Evolutionary conservation across 2,113 vertebrate species (phyloP).

Genomic region (Bos taurus): ARS-UCD2.0 NC_037337.1:19788501-19789000

Average conservation of each 20-base stretch:
- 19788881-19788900: background rate
- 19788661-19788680: background rate
- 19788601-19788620: background rate
- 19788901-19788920: background rate
- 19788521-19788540: background rate
- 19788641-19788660: background rate
- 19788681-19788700: background rate
- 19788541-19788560: background rate
- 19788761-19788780: background rate
- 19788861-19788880: background rate
- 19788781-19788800: background rate
- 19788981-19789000: background rate
- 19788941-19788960: background rate
- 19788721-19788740: background rate
- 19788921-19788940: constrained; percentile 11
- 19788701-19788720: background rate
- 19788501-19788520: constrained; percentile 11
- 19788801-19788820: background rate
- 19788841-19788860: background rate
- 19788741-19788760: background rate
- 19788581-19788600: background rate
- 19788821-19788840: constrained; percentile 15
- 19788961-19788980: background rate
- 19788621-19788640: background rate
- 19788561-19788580: background rate